Base-by-base conservation (phyloP, 2,113 vertebrate genomes). In the Pedetes capensis region DNA sequence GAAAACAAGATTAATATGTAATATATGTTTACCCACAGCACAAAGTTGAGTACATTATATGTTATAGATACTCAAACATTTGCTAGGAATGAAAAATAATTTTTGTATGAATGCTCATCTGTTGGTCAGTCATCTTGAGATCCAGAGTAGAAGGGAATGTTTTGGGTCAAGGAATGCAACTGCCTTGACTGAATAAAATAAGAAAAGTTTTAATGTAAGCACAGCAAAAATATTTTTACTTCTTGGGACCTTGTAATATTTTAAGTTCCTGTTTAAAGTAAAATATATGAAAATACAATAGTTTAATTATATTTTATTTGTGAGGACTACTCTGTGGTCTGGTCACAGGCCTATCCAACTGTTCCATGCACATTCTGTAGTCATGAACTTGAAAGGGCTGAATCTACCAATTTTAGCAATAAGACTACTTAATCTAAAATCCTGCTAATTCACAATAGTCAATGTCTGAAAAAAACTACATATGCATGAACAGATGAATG, bases 211-310 rank as follows among this genome's bases (percentile, higher is more conserved):
- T 14, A 68, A 61, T 76, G 59, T 32, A 78, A 80, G 55, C 42
- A 18, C 22, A 83, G 25, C 8, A 29, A 5, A 87, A 37, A 32
- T 76, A 23, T 23, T 71, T 90, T 95, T 64, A 37, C 16, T 44
- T 75, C 49, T 71, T 68, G 49, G 4, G 42, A n/a, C 25, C 14
- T 63, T 25, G 5, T 74, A 8, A 57, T 53, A 74, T 61, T 94
- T 95, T 57, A 13, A 84, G 59, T 94, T 92, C 25, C 14, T 51
- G 51, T 68, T 74, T 89, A 68, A 90, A 74, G 69, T 93, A 61
- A 72, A 53, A 44, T 57, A 1, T 83, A 25, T 74, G 57, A 79
- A 92, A 87, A 90, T 39, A 39, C 3, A 88, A 0, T 78, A 34
- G 12, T 85, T 79, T 32, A 57, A 18, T 59, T 85, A 51, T 10